Base-by-base conservation (phyloP, 2,113 vertebrate species). In the Centropus unirufus region DNA sequence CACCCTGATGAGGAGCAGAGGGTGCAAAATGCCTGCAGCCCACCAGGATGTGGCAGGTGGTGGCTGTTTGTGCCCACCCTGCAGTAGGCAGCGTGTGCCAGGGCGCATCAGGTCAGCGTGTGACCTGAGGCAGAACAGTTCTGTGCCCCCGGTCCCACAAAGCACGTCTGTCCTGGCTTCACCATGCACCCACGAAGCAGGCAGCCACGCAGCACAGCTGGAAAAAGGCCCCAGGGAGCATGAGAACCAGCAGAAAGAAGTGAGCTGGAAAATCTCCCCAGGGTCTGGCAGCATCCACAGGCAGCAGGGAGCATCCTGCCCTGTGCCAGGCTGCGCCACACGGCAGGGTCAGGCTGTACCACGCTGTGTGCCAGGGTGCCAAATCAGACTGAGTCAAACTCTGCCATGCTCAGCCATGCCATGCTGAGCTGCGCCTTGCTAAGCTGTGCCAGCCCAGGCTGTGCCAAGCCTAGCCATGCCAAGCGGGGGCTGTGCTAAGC, bases 221-320 rank as follows among this genome's bases (percentile, higher is more conserved):
- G 89, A 96, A 96, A 96, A 96, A 81, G 23, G 67, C 93, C 64
- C 44, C 8, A 0, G 93, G 93, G 80, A 79, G 17, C 12, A 34
- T 1, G 3, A 72, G 62, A 49, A 89, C 21, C 8, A 4, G 29
- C 0, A 9, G 77, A 63, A 66, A 87, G 83, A 47, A 42, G 39
- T 2, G 5, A 93, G 87, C 12, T 95, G 95, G 97, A 95, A 97
- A 96, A 90, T 83, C 59, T 47, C 46, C 73, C 39, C 66, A 44
- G 90, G 90, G 63, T 29, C 66, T 95, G 87, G 75, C 72, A 87
- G 68, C 20, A 6, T 39, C 36, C 62, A 52, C 27, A n/a, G 85
- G 75, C 90, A 93, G 83, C 5, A 5, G 54, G 55, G 51, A 93
- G 86, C 93, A 83, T 51, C 70, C 18, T 32, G 26, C 11, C 32